Evolutionary conservation across 2,888 invertebrate genomes (phyloP).

Genomic region (Sylvicola fuscatus): DNA sequence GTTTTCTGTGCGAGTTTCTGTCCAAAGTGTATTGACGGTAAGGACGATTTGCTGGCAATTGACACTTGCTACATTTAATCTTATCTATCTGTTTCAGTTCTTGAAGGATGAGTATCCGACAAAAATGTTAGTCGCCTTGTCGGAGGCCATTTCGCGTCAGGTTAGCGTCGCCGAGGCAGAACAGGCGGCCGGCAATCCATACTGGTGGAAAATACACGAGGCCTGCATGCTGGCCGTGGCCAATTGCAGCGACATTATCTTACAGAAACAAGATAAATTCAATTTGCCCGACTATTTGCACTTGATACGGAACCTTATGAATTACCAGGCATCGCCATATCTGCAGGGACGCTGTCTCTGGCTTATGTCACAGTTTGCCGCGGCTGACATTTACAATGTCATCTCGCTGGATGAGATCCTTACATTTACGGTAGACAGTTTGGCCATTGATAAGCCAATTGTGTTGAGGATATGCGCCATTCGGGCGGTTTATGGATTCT

Average conservation of each 20-base stretch:
- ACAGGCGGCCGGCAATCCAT: conserved; percentile 24
- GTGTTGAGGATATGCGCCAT: conserved; percentile 21
- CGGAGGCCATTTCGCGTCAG: conserved; percentile 35
- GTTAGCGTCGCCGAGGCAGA: conserved; percentile 33
- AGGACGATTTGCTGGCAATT: conserved; percentile 10
- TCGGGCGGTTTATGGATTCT: conserved; percentile 19
- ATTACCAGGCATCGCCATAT: conserved; percentile 19
- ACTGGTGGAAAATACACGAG: conserved; percentile 48
- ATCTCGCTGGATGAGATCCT: conserved; percentile 22
- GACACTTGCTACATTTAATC: neutral
- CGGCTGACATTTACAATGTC: conserved; percentile 20
- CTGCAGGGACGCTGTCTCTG: conserved; percentile 22
- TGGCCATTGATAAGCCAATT: conserved; percentile 19
- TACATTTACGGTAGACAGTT: conserved; percentile 17
- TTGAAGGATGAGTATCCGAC: conserved; percentile 12
- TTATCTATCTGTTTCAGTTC: conserved; percentile 1
- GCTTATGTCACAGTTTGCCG: conserved; percentile 22
- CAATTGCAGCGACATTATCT: conserved; percentile 25
- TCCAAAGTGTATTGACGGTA: conserved; percentile 38
- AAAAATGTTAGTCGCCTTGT: conserved; percentile 29
- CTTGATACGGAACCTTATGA: conserved; percentile 19
- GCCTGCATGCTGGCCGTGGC: conserved; percentile 41
- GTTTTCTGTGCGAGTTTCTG: conserved; percentile 41
- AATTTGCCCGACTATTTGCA: conserved; percentile 23
- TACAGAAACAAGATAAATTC: conserved; percentile 19